Conservation (phyloP, 1,140 invertebrate genomes). For the Hirudo medicinalis region DNA sequence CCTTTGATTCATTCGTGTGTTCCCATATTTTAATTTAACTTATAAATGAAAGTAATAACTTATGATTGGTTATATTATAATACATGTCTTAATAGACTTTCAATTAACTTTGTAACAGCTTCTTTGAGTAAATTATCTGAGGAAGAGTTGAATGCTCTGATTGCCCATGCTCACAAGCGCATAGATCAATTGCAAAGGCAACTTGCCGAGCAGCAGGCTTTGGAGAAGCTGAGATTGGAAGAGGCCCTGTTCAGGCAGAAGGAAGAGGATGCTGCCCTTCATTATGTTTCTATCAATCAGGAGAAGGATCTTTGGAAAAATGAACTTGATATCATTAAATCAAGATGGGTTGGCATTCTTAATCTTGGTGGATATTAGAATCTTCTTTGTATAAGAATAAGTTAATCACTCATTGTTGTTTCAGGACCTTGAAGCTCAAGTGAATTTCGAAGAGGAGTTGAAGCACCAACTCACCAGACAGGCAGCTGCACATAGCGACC, state of each 20-base stretch:
- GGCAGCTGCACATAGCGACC: conserved; percentile 66
- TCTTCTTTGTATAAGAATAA: not conserved
- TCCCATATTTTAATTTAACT: too few relatives aligned
- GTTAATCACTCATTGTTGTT: conserved; percentile 14
- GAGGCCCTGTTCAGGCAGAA: conserved; percentile 33
- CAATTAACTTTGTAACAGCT: conserved; percentile 5
- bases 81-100: not conserved
- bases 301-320: conserved; percentile 29
- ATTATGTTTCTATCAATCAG: conserved; percentile 26
- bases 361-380: conserved; percentile 9
- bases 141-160: conserved; percentile 45
- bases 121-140: conserved; percentile 40
- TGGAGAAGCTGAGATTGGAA: conserved; percentile 33
- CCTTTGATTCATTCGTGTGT: too few relatives aligned
- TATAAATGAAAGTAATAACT: not conserved
- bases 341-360: conserved; percentile 34
- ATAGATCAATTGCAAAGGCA: conserved; percentile 46
- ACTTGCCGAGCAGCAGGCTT: conserved; percentile 40
- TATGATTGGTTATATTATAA: not conserved
- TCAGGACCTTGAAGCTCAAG: conserved; percentile 50
- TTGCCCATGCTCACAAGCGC: conserved; percentile 45
- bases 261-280: conserved; percentile 31
- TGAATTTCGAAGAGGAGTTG: conserved; percentile 58
- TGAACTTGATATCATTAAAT: conserved; percentile 32
- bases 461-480: conserved; percentile 63